Evolutionary conservation across 2,888 invertebrate genomes (phyloP).

Genomic region (Polydrusus pterygomalis): DNA sequence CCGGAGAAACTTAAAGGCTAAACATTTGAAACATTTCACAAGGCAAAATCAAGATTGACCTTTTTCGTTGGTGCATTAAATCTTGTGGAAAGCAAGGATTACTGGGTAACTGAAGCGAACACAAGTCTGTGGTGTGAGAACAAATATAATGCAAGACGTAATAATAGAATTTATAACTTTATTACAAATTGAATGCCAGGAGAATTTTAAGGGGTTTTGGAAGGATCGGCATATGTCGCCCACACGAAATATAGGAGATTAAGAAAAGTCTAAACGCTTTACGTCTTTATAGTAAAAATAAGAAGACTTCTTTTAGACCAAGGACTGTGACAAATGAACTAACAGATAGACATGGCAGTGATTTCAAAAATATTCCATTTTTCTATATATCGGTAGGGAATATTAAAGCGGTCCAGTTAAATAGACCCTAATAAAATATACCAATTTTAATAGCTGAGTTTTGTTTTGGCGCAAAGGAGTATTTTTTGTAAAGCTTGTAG

Average conservation of each 20-base stretch:
- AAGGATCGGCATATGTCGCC: too few relatives aligned
- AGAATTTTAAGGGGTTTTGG: conserved; percentile 34
- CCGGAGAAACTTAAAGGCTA: conserved; percentile 30
- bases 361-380: too few relatives aligned
- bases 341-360: too few relatives aligned
- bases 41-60: conserved; percentile 43
- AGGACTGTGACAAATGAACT: too few relatives aligned
- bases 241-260: too few relatives aligned
- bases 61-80: conserved; percentile 44
- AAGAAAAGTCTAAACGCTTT: too few relatives aligned
- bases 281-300: too few relatives aligned
- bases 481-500: conserved; percentile 21
- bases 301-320: too few relatives aligned
- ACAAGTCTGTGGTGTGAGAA: conserved; percentile 35
- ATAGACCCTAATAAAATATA: too few relatives aligned
- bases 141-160: conserved; percentile 47
- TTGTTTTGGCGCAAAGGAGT: neutral
- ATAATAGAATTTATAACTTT: conserved; percentile 46
- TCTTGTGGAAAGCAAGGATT: conserved; percentile 45
- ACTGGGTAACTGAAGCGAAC: conserved; percentile 41
- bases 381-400: too few relatives aligned
- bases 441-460: too few relatives aligned
- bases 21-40: conserved; percentile 39
- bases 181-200: conserved; percentile 40
- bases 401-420: too few relatives aligned